Evolutionary conservation across 2,888 invertebrate genomes (phyloP), one percentile per base, ranked within the genome.

Genomic region (Drosophila fulvimacula): DNA sequence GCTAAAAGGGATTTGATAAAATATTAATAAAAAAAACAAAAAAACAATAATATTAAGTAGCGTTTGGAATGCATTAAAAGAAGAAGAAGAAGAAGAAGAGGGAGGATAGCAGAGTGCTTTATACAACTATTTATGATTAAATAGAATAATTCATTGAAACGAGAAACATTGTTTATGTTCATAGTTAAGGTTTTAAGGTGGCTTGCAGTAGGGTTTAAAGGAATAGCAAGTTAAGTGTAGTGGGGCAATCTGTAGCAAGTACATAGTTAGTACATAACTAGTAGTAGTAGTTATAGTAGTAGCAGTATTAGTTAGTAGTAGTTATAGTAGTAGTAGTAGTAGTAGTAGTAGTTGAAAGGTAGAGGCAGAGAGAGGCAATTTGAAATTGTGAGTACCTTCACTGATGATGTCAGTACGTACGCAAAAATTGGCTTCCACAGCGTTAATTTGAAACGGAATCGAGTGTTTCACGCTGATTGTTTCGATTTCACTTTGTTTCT

Each of bases 371-470:
- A 61, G 62, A 69, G 69, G 60, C 75, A 58, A 71, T 55, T 79
- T 63, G 52, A 75, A 72, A 68, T 72, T 67, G 68, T 75, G 71
- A 75, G 74, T 84, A 84, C 83, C 88, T 84, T 87, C 46, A 69
- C 73, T 73, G 86, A 72, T 80, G 86, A 70, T 79, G 80, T 74
- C 77, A 73, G 79, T 67, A 51, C 46, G 76, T 73, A 79, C 68
- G 68, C 69, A 69, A 69, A 55, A 69, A 51, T 61, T 44, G 44
- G 64, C 73, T 56, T 77, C 76, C 78, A 65, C 78, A 79, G 65
- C 76, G 64, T 59, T 65, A 34, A 24, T 32, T 11, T 51, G 64
- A 73, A 77, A 73, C 55, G 42, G 41, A 67, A 77, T 63, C 63
- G 64, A 55, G 9, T 51, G 27, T 66, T 71, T 76, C 55, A 52